A percentile compares a stretch with the other conserved stretches of the same genome.
These are phyloP conservation scores for Bombus confusus DNA, from an alignment of 1,140 invertebrate species.

Conservation along the genomic window DNA sequence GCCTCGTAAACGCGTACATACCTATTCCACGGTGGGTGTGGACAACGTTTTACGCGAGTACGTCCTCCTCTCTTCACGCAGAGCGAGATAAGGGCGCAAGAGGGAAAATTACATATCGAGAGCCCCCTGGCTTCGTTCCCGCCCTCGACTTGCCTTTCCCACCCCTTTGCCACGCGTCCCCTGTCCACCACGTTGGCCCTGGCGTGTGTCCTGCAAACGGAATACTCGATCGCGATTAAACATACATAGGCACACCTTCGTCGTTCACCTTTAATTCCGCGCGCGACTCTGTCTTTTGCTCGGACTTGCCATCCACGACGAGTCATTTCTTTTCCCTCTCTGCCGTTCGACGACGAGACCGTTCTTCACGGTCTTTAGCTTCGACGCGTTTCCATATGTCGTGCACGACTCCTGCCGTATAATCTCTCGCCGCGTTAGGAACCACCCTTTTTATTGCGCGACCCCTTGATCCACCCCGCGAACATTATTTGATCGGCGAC, in stretches of 20 bases:
- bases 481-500: background rate
- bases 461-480: background rate
- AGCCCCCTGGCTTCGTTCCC: constrained; percentile 22
- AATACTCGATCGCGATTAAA: constrained; percentile 81
- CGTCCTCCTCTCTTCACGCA: background rate
- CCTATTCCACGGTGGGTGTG: background rate
- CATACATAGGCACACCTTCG: constrained; percentile 78
- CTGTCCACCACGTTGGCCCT: constrained; percentile 10
- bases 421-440: constrained; percentile 13
- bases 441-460: background rate
- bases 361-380: background rate
- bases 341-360: no score
- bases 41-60: constrained; percentile 13
- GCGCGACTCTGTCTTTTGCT: constrained; percentile 56
- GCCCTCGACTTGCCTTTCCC: constrained; percentile 29
- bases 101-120: constrained; percentile 75
- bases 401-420: constrained; percentile 7
- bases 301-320: constrained; percentile 11
- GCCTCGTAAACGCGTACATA: background rate
- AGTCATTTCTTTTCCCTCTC: no score
- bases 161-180: constrained; percentile 26
- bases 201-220: constrained; percentile 74
- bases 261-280: constrained; percentile 74
- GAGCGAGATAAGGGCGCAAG: constrained; percentile 11
- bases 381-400: background rate